Percentiles rank a stretch among this genome's conserved stretches.
Conservation (phyloP, 2,797 vertebrate species). For the Acridotheres tristis region DNA sequence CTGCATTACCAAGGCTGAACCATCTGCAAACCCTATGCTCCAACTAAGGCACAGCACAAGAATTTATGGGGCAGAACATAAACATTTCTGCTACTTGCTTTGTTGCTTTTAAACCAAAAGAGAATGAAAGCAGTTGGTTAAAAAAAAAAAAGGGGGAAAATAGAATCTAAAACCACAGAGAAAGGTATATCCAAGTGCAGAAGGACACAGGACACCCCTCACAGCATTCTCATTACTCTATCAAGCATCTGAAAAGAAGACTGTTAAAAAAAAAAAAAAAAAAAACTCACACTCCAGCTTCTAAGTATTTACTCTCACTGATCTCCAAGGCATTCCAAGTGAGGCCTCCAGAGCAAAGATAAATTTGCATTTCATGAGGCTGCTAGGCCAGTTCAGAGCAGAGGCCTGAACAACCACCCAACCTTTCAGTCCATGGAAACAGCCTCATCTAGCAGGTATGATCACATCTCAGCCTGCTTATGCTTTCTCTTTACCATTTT, state of each 20-base stretch:
- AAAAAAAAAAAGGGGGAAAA: neutral
- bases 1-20: neutral
- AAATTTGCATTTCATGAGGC: neutral
- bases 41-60: too few species aligned
- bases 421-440: neutral
- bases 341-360: neutral
- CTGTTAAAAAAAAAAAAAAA: neutral
- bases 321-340: neutral
- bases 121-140: neutral
- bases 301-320: neutral
- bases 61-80: fast-evolving
- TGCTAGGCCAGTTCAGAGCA: neutral
- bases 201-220: too few species aligned
- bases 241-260: neutral
- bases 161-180: neutral
- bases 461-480: neutral
- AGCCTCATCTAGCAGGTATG: neutral
- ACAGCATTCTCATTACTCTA: neutral
- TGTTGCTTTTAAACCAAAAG: neutral
- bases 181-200: neutral
- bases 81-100: neutral
- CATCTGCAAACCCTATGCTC: neutral
- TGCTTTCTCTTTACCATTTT: neutral
- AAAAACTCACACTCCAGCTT: neutral
- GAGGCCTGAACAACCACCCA: neutral